Evolutionary conservation across 2,888 invertebrate genomes (phyloP).

Genomic region (Venusia cambrica): DNA sequence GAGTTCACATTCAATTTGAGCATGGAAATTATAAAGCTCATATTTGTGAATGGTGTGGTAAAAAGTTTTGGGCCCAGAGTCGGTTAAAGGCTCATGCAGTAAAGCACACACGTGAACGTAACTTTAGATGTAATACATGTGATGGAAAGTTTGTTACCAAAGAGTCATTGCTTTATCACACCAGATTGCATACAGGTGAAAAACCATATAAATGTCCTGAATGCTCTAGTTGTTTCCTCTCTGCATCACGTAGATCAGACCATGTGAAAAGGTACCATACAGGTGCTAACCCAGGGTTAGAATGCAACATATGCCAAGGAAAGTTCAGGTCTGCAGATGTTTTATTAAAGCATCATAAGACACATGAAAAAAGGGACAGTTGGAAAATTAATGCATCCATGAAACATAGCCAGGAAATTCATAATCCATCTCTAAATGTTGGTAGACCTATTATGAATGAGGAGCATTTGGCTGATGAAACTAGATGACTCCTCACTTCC

Average conservation of each 20-base stretch:
- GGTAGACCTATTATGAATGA: too few relatives aligned
- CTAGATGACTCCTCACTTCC: too few relatives aligned
- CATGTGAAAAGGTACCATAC: conserved; percentile 56
- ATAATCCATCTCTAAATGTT: too few relatives aligned
- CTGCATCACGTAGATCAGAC: conserved; percentile 56
- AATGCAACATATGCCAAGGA: conserved; percentile 53
- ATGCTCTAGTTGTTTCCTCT: conserved; percentile 55
- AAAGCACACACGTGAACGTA: conserved; percentile 64
- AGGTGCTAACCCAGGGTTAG: conserved; percentile 33
- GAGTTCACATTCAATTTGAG: conserved; percentile 67
- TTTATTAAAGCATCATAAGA: conserved; percentile 49
- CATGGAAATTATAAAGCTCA: conserved; percentile 64
- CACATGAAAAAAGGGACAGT: conserved; percentile 6
- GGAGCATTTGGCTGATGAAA: too few relatives aligned
- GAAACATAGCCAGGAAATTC: too few relatives aligned
- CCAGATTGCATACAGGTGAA: conserved; percentile 66
- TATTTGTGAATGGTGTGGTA: conserved; percentile 62
- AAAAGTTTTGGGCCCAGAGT: conserved; percentile 65
- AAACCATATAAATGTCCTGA: conserved; percentile 58
- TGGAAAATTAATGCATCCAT: too few relatives aligned
- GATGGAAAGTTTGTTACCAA: conserved; percentile 60
- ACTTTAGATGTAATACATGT: conserved; percentile 54
- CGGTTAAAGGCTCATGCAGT: conserved; percentile 62
- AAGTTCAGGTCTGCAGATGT: conserved; percentile 48
- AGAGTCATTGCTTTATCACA: conserved; percentile 64